These are phyloP conservation scores for Hirtodrosophila trivittata DNA, from an alignment of 2,888 invertebrate species.

Conservation along the genomic window DNA sequence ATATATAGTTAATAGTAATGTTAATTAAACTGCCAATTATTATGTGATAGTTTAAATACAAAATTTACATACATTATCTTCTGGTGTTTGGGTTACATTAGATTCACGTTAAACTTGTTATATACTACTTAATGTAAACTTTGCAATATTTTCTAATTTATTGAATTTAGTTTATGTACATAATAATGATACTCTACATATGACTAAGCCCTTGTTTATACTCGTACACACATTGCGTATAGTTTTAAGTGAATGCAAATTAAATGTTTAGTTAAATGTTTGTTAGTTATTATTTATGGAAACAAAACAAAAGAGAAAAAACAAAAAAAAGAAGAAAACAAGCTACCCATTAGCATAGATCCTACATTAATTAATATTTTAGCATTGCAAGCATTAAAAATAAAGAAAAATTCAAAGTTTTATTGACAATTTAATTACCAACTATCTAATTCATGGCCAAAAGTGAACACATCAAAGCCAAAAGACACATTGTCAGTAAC, in stretches of 20 bases:
- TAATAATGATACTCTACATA: constrained; percentile 31
- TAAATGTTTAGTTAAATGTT: constrained; percentile 72
- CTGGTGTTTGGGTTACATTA: constrained; percentile 72
- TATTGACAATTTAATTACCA: constrained; percentile 69
- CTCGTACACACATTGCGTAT: constrained; percentile 21
- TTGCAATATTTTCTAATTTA: constrained; percentile 78
- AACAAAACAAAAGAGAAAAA: constrained; percentile 30
- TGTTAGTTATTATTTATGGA: constrained; percentile 80
- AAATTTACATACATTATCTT: constrained; percentile 40
- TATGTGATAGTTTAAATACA: constrained; percentile 79
- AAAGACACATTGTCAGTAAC: constrained; percentile 9
- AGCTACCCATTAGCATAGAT: constrained; percentile 34
- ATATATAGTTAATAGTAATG: constrained; percentile 37
- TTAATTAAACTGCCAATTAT: constrained; percentile 80
- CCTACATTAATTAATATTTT: constrained; percentile 62
- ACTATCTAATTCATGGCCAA: constrained; percentile 27
- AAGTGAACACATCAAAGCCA: constrained; percentile 13
- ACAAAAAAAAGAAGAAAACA: constrained; percentile 23
- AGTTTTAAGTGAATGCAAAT: constrained; percentile 45
- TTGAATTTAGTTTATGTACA: constrained; percentile 76
- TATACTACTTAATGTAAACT: constrained; percentile 48
- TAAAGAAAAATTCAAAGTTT: constrained; percentile 65
- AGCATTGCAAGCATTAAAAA: constrained; percentile 76
- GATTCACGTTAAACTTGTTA: constrained; percentile 51
- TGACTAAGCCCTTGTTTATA: constrained; percentile 58